Evolutionary conservation across 1,140 invertebrate genomes (phyloP), one percentile per base, ranked within the genome.

Genomic region (Aethina tumida): DNA sequence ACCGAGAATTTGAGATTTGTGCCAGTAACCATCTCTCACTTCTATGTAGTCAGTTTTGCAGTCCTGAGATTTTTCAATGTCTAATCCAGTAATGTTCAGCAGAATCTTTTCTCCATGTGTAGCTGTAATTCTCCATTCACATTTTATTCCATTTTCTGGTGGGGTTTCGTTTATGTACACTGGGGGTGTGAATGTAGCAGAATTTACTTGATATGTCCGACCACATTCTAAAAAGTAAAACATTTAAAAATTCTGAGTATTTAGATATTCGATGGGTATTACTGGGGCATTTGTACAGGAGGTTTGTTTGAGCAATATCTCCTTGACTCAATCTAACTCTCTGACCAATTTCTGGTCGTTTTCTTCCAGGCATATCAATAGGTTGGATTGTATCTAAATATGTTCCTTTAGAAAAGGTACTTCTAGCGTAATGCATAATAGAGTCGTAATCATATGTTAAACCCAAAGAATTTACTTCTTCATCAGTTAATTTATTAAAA

Each of bases 361-460:
- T 84, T 45, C 77, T 77, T 7, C 80, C 79, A 26, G 77, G 75
- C 21, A 77, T 73, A 47, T 87, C 85, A 39, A 87, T 77, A 1
- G 93, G 93, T 38, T 95, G 64, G 40, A 97, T 97, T 0, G 94
- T 97, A 55, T 97, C 94, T 38, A 97, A 61, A 57, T 91, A 95
- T 0, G 86, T 92, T 15, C 87, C 88, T 62, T 87, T 92, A 0
- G 94, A 93, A 65, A 98, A 98, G 0, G 95, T 98, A 54, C 97
- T 97, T 25, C 90, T 71, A 0, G 94, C 93, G 61, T 98, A 98
- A 58, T 99, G 95, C 95, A 99, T 98, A 40, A 98, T 98, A 1
- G 86, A 92, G 50, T 90, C 86, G 49, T 94, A 97, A 59, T 99
- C 95, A 52, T 99, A 99, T 0, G 81, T 78, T 47, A 91, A 70